phyloP scores from a whole-genome alignment of 2,888 invertebrate genomes.

The Habrosyne pyritoides region DNA sequence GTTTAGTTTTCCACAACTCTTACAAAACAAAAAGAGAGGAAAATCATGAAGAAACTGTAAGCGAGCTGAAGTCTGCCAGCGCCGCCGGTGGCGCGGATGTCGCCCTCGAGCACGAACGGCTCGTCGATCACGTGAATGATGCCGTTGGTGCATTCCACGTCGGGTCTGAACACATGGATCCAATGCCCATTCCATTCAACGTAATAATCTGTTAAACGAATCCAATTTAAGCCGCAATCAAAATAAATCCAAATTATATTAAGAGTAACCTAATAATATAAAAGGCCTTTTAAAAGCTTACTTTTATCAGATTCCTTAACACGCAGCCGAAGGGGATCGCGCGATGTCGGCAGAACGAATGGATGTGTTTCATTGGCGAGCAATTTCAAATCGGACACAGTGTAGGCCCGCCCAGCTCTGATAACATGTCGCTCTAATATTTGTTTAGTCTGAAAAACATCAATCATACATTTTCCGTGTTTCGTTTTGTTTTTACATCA shows the following conservation, averaged over 20 bases:
- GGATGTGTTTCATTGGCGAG: constrained; percentile 87
- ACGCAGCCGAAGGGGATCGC: constrained; percentile 88
- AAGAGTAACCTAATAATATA: too few species aligned
- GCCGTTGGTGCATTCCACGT: constrained; percentile 97
- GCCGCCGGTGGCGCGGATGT: constrained; percentile 88
- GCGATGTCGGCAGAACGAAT: constrained; percentile 87
- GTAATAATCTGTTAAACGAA: constrained; percentile 86
- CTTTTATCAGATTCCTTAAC: constrained; percentile 90
- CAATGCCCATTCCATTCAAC: constrained; percentile 93
- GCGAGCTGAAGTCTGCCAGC: constrained; percentile 54
- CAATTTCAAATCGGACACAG: constrained; percentile 90
- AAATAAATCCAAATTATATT: neutral
- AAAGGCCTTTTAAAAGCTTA: constrained; percentile 45
- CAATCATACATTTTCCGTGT: neutral
- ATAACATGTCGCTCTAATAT: constrained; percentile 95
- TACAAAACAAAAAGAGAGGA: constrained; percentile 56
- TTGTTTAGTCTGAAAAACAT: constrained; percentile 87
- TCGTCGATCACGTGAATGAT: constrained; percentile 97
- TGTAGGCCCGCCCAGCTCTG: constrained; percentile 89
- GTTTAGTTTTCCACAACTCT: constrained; percentile 61
- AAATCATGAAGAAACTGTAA: constrained; percentile 46
- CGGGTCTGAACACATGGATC: constrained; percentile 94
- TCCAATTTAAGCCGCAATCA: neutral
- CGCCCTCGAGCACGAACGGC: constrained; percentile 92
- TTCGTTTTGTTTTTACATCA: neutral